These are phyloP conservation scores for Nyctibius grandis DNA, from an alignment of 2,797 vertebrate genomes.

Conservation along the genomic window DNA sequence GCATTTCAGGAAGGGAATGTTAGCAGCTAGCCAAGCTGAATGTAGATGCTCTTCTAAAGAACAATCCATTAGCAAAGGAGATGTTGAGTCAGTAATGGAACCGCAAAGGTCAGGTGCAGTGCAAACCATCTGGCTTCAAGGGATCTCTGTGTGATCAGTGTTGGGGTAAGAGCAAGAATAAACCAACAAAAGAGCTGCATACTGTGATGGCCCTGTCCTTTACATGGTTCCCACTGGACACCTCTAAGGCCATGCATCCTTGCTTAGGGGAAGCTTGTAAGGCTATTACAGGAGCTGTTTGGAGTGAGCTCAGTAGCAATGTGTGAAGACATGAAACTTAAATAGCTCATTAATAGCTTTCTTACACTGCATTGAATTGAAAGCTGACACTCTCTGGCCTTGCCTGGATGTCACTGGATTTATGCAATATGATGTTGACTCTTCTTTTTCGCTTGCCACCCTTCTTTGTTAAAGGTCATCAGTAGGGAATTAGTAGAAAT, in stretches of 20 bases:
- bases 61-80: constrained; percentile 15
- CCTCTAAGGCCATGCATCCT: neutral
- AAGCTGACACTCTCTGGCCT: neutral
- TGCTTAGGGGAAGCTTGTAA: neutral
- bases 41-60: constrained; percentile 36
- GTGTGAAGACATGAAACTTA: neutral
- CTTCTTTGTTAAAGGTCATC: neutral
- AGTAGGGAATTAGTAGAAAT: neutral
- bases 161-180: neutral
- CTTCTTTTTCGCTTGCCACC: neutral
- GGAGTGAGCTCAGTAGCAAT: neutral
- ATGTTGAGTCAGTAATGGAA: neutral
- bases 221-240: neutral
- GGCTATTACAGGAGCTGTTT: neutral
- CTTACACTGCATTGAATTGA: neutral
- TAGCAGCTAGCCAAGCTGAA: constrained; percentile 5
- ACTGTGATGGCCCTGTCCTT: neutral
- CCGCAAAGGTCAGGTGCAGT: neutral
- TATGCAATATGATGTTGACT: neutral
- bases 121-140: neutral
- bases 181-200: neutral
- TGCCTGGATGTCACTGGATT: neutral
- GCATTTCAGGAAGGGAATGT: neutral
- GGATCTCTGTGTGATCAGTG: neutral
- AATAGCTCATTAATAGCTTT: neutral